Percentiles rank a stretch among this genome's conserved stretches.
phyloP scores from a whole-genome alignment of 2,113 vertebrate species.

The Poeciliopsis retropinna region DNA sequence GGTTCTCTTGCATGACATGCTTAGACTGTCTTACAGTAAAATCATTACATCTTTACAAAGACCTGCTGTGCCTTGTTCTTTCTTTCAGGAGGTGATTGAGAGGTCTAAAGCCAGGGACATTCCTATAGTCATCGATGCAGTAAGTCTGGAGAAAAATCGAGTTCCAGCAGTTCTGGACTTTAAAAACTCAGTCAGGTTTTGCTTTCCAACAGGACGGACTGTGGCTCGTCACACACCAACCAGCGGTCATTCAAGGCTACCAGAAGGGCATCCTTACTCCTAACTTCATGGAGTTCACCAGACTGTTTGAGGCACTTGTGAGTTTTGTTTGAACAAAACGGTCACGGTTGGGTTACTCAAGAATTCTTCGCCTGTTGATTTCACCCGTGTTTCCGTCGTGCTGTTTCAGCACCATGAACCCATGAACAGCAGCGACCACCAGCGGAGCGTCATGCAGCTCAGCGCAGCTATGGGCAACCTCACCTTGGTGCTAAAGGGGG shows the following conservation, averaged over 20 bases:
- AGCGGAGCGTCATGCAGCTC: slow-evolving; percentile 85
- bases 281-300: slow-evolving; percentile 92
- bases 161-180: slow-evolving; percentile 13
- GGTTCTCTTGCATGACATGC: not conserved
- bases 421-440: slow-evolving; percentile 82
- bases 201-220: slow-evolving; percentile 87
- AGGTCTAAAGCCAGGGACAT: slow-evolving; percentile 88
- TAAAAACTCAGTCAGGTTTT: slow-evolving; percentile 1
- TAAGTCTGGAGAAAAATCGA: slow-evolving; percentile 74
- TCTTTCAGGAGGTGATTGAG: slow-evolving; percentile 89
- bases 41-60: too few relatives aligned
- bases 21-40: not conserved
- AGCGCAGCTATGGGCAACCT: slow-evolving; percentile 93
- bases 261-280: slow-evolving; percentile 92
- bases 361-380: not conserved
- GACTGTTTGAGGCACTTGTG: slow-evolving; percentile 93
- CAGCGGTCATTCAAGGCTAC: slow-evolving; percentile 91
- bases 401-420: slow-evolving; percentile 84
- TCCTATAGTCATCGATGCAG: slow-evolving; percentile 93
- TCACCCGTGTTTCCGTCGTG: slow-evolving; percentile 1
- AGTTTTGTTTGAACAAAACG: slow-evolving; percentile 49
- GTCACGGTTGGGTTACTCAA: not conserved
- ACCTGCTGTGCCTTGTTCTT: not conserved
- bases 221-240: slow-evolving; percentile 92
- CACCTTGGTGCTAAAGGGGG: slow-evolving; percentile 92